Evolutionary conservation across 2,797 vertebrate genomes (phyloP), one percentile per base, ranked within the genome.

Genomic region (Sebastes hubbsi): DNA sequence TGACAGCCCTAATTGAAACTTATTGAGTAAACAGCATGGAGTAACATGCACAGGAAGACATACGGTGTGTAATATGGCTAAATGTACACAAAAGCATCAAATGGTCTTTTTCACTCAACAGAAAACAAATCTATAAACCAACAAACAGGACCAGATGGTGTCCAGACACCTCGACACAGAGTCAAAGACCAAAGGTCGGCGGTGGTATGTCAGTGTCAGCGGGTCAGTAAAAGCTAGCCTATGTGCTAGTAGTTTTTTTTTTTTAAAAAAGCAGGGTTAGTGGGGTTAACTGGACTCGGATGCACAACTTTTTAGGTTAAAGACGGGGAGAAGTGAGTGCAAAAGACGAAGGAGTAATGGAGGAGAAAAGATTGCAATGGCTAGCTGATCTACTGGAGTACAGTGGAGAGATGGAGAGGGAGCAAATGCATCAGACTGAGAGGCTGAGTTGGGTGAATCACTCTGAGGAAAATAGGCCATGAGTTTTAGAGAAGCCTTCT

Each of bases 201-300:
- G 82, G 88, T 69, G 88, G 87, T 86, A 84, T 91, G 90, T 95
- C 91, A 93, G 87, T 87, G 84, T 88, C 67, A 85, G 32, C 2
- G 2, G 77, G 88, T 93, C 46, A 90, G 91, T 90, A 88, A 61
- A 83, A 86, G 68, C 76, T 84, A 89, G 42, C 29, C 42, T 88
- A 84, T 46, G 52, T 18, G 52, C 27, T 72, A 60, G n/a, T 67
- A 78, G 75, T 79, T 59, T 29, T 69, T 4, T 16, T 42, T 59
- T 72, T 13, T 42, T 42, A 6, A 69, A 79, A 83, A 36, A 76
- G 30, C 29, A 36, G 22, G 18, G 82, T 93, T 88, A 91, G 68
- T 83, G 30, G 58, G 70, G 85, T 93, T 91, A 91, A 89, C 20
- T 42, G 67, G 42, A 77, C 30, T 58, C 2, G 0, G 80, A 66